Percentiles rank a stretch among this genome's conserved stretches.
Conservation (phyloP, 2,113 vertebrate genomes). For the Vombatus ursinus region DNA sequence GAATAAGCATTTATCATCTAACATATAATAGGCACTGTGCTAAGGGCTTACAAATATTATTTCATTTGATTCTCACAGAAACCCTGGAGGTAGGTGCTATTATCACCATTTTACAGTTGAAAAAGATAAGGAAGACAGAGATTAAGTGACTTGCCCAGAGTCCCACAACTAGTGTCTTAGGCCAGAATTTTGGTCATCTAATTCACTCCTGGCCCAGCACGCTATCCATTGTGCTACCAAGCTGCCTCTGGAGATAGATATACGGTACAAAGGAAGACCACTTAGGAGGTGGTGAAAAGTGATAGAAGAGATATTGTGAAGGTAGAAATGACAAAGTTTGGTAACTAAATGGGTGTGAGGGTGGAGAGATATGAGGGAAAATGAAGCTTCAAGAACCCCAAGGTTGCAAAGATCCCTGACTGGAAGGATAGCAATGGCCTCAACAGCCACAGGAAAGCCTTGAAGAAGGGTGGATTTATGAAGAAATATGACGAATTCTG, state of each 20-base stretch:
- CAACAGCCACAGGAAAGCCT: not conserved
- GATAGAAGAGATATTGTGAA: not conserved
- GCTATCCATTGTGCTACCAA: not conserved
- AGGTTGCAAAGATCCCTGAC: not conserved
- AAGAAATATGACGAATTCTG: not conserved
- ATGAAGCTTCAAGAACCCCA: not conserved
- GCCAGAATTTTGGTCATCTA: not conserved
- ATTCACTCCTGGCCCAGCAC: not conserved
- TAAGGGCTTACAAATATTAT: not conserved
- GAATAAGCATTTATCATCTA: not conserved
- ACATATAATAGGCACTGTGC: not conserved
- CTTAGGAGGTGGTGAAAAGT: not conserved
- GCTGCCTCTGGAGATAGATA: not conserved
- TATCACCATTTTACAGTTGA: not conserved
- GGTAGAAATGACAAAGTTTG: not conserved
- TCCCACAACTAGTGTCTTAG: not conserved
- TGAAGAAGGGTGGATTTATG: not conserved
- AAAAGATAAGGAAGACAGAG: no score
- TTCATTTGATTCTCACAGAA: not conserved
- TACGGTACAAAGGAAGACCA: not conserved
- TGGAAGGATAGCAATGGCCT: not conserved
- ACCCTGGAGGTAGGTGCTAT: not conserved
- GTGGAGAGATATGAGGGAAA: not conserved
- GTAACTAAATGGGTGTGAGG: not conserved
- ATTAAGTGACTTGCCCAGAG: not conserved